These are phyloP conservation scores for Mythimna albipuncta DNA, from an alignment of 2,888 invertebrate genomes.

Conservation along the genomic window DNA sequence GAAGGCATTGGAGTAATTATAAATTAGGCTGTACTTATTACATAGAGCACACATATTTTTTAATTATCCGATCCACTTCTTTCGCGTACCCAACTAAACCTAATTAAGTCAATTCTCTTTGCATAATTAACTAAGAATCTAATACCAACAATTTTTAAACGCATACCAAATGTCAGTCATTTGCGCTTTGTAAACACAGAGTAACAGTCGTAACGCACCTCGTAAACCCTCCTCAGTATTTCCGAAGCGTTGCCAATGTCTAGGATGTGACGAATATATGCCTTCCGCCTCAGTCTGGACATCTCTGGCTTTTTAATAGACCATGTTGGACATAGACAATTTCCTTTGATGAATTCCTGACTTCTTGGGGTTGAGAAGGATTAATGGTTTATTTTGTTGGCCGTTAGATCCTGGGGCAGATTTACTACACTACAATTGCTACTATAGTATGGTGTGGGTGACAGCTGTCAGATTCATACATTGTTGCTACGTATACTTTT, in stretches of 20 bases:
- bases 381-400: neutral
- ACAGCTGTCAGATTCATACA: no score
- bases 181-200: slow-evolving; percentile 35
- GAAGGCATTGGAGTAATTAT: neutral
- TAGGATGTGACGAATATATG: slow-evolving; percentile 44
- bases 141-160: slow-evolving; percentile 20
- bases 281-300: slow-evolving; percentile 25
- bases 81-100: neutral
- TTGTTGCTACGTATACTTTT: no score
- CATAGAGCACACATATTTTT: no score
- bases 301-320: slow-evolving; percentile 21
- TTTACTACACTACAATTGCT: neutral
- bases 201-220: slow-evolving; percentile 39
- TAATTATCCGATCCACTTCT: neutral
- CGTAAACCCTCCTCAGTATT: slow-evolving; percentile 47
- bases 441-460: no score
- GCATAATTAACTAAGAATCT: neutral
- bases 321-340: slow-evolving; percentile 16
- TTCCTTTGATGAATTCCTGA: slow-evolving; percentile 18
- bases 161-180: slow-evolving; percentile 35
- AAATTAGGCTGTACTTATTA: no score
- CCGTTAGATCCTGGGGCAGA: neutral
- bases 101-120: neutral
- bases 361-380: neutral
- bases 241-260: slow-evolving; percentile 47